Conservation (phyloP, 2,113 vertebrate species). For the Tichodroma muraria region DNA sequence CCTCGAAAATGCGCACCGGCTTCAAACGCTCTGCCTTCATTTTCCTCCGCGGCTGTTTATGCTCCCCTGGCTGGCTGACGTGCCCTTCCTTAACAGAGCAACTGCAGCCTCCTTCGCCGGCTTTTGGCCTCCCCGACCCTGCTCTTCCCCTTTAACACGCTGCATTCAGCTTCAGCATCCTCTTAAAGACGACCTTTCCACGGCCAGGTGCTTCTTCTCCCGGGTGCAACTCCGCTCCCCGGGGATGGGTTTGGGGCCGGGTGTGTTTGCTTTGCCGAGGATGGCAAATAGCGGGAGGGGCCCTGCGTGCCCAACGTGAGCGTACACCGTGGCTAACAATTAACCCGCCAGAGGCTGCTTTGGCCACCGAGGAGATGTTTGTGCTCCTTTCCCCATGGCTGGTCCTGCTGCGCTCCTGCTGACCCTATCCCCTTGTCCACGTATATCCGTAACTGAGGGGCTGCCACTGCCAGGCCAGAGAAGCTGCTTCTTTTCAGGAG, state of each 20-base stretch:
- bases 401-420: rapidly evolving
- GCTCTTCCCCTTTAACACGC: not conserved
- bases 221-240: rapidly evolving
- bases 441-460: rapidly evolving
- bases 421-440: not conserved
- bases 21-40: slow-evolving; percentile 34
- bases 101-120: not conserved
- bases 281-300: not conserved
- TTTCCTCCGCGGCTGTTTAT: not conserved
- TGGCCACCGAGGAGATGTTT: not conserved
- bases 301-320: not conserved
- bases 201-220: not conserved
- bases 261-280: not conserved
- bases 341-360: not conserved
- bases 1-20: not conserved
- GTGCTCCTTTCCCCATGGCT: not conserved
- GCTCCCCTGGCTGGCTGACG: not conserved
- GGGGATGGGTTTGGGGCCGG: not conserved
- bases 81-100: not conserved
- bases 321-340: not conserved
- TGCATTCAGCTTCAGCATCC: not conserved
- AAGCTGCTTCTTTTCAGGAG: not conserved
- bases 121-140: not conserved
- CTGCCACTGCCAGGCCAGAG: not conserved
- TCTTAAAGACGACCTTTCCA: not conserved